These are phyloP conservation scores for Octodon degus DNA, from an alignment of 2,113 vertebrate species.

Conservation along the genomic window DNA sequence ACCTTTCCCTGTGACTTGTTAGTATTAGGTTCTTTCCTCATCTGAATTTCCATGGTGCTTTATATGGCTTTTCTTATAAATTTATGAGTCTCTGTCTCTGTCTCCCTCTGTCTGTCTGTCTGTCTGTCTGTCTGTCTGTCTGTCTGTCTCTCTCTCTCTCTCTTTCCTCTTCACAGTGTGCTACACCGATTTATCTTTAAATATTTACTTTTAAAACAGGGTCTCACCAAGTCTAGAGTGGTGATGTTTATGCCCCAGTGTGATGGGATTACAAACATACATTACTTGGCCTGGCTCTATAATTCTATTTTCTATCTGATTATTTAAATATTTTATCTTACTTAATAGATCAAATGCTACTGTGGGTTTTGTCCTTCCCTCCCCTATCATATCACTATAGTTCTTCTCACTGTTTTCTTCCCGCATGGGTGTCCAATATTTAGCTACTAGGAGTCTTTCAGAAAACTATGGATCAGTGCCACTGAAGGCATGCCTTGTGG, in stretches of 20 bases:
- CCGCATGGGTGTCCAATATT: neutral
- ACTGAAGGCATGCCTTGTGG: neutral
- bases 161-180: neutral
- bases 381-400: too few species aligned
- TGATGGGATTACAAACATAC: neutral
- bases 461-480: neutral
- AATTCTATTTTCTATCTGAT: neutral
- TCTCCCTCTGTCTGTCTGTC: neutral
- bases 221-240: neutral
- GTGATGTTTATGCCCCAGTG: neutral
- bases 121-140: neutral
- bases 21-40: neutral
- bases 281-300: neutral
- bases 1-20: neutral
- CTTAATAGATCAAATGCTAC: neutral
- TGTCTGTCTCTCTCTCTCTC: neutral
- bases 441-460: neutral
- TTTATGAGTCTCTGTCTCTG: neutral
- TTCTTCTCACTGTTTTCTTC: neutral
- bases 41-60: neutral
- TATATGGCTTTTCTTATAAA: neutral
- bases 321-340: neutral
- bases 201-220: neutral
- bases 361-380: neutral
- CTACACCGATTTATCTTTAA: neutral